Evolutionary conservation across 1,140 invertebrate species (phyloP), one percentile per base, ranked within the genome.

Genomic region (Heliconius congener): DNA sequence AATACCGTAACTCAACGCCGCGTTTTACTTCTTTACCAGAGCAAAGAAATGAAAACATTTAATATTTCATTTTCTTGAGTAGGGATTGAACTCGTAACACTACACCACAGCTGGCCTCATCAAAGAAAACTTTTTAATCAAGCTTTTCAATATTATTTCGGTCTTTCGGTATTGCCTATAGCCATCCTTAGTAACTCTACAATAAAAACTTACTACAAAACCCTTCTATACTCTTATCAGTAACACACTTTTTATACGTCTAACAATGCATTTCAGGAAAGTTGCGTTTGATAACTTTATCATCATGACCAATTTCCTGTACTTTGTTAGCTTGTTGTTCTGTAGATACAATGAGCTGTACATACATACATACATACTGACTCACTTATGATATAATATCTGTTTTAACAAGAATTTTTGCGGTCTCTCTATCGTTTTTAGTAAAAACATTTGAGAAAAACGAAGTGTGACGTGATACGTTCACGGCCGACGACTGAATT

Each of bases 231-330:
- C 60, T 8, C 60, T 82, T 84, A 81, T 85, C 82, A 79, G 72
- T 39, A 71, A 71, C 52, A 52, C 37, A 75, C 73, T 78, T 80
- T 79, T 81, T 82, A 77, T 78, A 27, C 66, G 72, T 80, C n/a
- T n/a, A 74, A 78, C 86, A 87, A 83, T 80, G 78, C 84, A 83
- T 84, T 88, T 88, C 86, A 81, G 82, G 77, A 82, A 87, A 87
- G 77, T 80, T 71, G 73, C 66, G 23, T 70, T 66, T 73, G 88
- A 89, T 90, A 90, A 77, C 76, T 73, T 84, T 88, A 90, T 90
- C 87, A 66, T 18, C 52, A 71, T 88, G 85, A 90, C 81, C 86
- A 87, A 90, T 86, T 79, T 90, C 88, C 88, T 84, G 46, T 66
- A 81, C 80, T 83, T 76, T 84, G 81, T 77, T 73, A 73, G 83